Evolutionary conservation across 2,113 vertebrate genomes (phyloP).

Genomic region (Salminus brasiliensis): DNA sequence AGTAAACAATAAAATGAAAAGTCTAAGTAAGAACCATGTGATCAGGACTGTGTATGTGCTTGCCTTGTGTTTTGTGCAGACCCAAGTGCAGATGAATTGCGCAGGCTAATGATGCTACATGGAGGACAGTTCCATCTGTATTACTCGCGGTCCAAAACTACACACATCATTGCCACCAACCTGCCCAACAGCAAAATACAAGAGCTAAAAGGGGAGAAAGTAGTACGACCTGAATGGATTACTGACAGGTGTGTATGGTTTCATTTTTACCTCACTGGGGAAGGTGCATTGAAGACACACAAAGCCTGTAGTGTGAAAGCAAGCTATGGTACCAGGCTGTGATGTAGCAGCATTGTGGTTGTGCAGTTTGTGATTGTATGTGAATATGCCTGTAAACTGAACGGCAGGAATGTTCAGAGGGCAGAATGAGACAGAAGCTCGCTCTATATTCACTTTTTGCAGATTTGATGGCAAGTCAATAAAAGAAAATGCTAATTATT

Average conservation of each 20-base stretch:
- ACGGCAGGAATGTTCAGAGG: not conserved
- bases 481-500: too few relatives aligned
- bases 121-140: slow-evolving; percentile 95
- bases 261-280: not conserved
- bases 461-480: too few relatives aligned
- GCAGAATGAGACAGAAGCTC: too few relatives aligned
- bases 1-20: not conserved
- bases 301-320: not conserved
- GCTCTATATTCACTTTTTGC: too few relatives aligned
- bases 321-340: not conserved
- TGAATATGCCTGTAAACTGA: not conserved
- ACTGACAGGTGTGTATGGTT: slow-evolving; percentile 85
- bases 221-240: slow-evolving; percentile 95
- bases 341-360: too few relatives aligned
- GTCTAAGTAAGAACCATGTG: too few relatives aligned
- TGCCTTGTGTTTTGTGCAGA: slow-evolving; percentile 72
- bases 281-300: not conserved
- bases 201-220: slow-evolving; percentile 91
- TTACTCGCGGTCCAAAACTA: slow-evolving; percentile 94
- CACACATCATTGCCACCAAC: slow-evolving; percentile 95
- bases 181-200: slow-evolving; percentile 94
- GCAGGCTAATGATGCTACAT: slow-evolving; percentile 93
- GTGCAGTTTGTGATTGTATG: not conserved
- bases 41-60: slow-evolving; percentile 8
- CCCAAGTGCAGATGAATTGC: slow-evolving; percentile 92